Evolutionary conservation across 2,113 vertebrate species (phyloP).

Genomic region (Martes martes): DNA sequence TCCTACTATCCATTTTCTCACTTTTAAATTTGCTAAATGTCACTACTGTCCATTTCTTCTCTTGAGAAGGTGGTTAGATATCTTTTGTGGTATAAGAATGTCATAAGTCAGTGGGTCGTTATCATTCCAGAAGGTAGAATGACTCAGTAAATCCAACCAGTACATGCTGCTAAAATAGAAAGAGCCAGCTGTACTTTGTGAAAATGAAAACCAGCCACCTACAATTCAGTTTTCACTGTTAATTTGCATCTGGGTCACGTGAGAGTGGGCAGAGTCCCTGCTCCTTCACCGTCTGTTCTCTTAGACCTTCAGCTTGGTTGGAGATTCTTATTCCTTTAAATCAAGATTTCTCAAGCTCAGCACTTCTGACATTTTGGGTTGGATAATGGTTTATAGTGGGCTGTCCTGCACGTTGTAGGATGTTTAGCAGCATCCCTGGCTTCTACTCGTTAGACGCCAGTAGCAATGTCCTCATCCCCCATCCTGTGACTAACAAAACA

Average conservation of each 20-base stretch:
- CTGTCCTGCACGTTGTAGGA: too few species aligned
- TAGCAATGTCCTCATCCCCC: not conserved
- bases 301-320: not conserved
- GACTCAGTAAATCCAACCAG: not conserved
- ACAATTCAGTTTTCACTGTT: not conserved
- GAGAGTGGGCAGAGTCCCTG: not conserved
- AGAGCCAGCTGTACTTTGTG: not conserved
- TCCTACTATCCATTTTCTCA: not conserved
- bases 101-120: not conserved
- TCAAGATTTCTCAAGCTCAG: not conserved
- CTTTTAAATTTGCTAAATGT: not conserved
- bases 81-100: not conserved
- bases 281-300: accelerated
- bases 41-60: not conserved
- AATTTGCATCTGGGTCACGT: not conserved
- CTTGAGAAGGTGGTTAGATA: not conserved
- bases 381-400: too few species aligned
- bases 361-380: not conserved
- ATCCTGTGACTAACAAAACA: not conserved
- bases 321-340: not conserved
- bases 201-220: not conserved
- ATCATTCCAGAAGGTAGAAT: not conserved
- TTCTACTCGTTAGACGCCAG: not conserved
- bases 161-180: not conserved
- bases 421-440: not conserved